Conservation (phyloP, 2,888 invertebrate species). For the Amblyjoppa proteus region DNA sequence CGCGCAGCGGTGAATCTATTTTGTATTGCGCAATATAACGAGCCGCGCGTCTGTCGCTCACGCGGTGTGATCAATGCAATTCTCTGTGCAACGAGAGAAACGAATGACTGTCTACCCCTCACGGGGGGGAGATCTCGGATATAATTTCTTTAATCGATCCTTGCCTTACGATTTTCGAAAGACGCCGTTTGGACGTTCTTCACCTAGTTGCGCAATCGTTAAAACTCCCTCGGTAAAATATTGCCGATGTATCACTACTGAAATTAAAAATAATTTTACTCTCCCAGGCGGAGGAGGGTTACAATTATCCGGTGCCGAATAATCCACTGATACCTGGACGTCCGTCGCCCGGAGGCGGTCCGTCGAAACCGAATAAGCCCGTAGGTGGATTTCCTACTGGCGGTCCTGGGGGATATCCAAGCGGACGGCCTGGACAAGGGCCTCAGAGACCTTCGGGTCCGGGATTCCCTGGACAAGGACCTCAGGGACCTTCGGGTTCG, state of each 20-base stretch:
- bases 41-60: slow-evolving; percentile 62
- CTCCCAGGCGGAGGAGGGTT: slow-evolving; percentile 89
- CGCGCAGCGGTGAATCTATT: slow-evolving; percentile 55
- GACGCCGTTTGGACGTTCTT: slow-evolving; percentile 31
- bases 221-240: slow-evolving; percentile 44
- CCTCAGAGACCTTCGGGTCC: slow-evolving; percentile 63
- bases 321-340: slow-evolving; percentile 86
- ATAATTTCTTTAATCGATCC: slow-evolving; percentile 56
- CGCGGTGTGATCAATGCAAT: slow-evolving; percentile 59
- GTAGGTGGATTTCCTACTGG: slow-evolving; percentile 74
- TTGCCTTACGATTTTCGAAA: slow-evolving; percentile 45
- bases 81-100: slow-evolving; percentile 40
- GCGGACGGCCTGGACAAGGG: slow-evolving; percentile 76
- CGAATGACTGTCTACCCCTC: slow-evolving; percentile 37
- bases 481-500: slow-evolving; percentile 57
- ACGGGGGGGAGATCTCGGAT: slow-evolving; percentile 15
- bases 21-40: slow-evolving; percentile 68
- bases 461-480: slow-evolving; percentile 53
- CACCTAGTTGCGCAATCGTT: slow-evolving; percentile 43
- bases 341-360: slow-evolving; percentile 70
- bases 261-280: slow-evolving; percentile 56
- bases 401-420: slow-evolving; percentile 75
- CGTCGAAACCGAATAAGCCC: slow-evolving; percentile 74
- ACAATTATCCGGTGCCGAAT: slow-evolving; percentile 90
- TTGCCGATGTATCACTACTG: slow-evolving; percentile 24